Percentiles rank a stretch among this genome's conserved stretches.
These are phyloP conservation scores for Aphrophora alni DNA, from an alignment of 2,888 invertebrate species.

Conservation along the genomic window DNA sequence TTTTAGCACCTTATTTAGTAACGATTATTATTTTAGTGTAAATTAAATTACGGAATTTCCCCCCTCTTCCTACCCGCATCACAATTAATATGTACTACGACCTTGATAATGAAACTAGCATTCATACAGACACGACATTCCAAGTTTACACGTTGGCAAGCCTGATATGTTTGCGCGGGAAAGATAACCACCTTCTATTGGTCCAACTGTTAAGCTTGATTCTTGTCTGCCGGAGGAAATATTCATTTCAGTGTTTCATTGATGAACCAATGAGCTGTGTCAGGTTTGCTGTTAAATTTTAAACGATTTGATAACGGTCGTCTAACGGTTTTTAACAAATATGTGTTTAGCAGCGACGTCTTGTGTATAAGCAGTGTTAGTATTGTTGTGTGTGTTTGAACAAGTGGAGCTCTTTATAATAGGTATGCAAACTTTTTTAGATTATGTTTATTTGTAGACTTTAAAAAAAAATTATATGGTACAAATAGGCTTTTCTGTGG, in stretches of 20 bases:
- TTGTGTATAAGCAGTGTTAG: neutral
- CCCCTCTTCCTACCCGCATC: too few relatives aligned
- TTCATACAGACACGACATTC: too few relatives aligned
- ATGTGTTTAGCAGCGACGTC: neutral
- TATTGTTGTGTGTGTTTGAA: neutral
- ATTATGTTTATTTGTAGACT: too few relatives aligned
- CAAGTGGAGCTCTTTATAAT: neutral
- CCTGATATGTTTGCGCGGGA: neutral
- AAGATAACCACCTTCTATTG: neutral
- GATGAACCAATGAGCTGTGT: neutral
- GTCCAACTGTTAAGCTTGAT: neutral
- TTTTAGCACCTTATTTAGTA: too few relatives aligned
- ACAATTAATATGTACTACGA: too few relatives aligned
- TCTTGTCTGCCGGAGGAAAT: neutral
- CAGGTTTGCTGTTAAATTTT: neutral
- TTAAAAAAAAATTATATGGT: too few relatives aligned
- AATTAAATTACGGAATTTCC: too few relatives aligned
- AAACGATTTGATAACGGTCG: neutral
- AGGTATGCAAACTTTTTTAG: neutral
- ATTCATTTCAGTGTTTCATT: neutral
- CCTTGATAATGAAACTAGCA: too few relatives aligned
- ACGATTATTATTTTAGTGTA: too few relatives aligned
- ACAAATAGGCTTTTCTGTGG: too few relatives aligned
- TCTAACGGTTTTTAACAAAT: neutral
- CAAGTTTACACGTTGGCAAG: neutral